Conservation (phyloP, 2,113 vertebrate species). For the Brachypteracias leptosomus region DNA sequence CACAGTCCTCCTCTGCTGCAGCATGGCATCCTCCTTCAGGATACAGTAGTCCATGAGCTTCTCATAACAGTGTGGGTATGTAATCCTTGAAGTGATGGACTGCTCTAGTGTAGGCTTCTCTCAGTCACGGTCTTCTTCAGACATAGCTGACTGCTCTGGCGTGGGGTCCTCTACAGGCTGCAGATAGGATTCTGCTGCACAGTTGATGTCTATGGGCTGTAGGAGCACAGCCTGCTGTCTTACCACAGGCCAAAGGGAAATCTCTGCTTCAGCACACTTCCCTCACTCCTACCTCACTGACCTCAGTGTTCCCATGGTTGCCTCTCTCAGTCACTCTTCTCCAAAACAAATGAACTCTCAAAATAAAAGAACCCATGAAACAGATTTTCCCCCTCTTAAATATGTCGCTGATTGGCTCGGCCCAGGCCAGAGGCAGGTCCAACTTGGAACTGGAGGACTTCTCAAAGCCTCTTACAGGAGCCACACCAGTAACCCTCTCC, state of each 20-base stretch:
- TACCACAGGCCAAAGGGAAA: neutral
- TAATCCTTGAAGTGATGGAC: neutral
- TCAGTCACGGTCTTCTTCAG: neutral
- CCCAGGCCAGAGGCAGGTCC: neutral
- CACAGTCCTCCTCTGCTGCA: neutral
- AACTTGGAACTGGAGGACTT: neutral
- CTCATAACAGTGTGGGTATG: neutral
- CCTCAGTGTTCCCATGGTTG: neutral
- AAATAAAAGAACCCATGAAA: neutral
- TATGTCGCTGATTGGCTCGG: neutral
- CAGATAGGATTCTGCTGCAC: neutral
- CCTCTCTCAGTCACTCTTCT: neutral
- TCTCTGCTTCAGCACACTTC: neutral
- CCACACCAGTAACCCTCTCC: neutral
- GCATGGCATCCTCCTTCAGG: neutral
- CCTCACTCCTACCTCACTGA: neutral
- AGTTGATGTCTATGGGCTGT: neutral
- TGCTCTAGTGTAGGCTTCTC: neutral
- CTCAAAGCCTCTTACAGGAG: neutral
- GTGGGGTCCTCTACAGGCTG: neutral
- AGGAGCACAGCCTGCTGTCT: neutral
- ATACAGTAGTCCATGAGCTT: neutral
- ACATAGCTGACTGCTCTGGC: too few species aligned
- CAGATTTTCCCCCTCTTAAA: neutral
- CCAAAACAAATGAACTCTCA: neutral